Percentiles rank a stretch among this genome's conserved stretches.
These are phyloP conservation scores for Gnathonemus echidnorhynchus DNA, from an alignment of 2,113 vertebrate genomes.

Conservation along the genomic window DNA sequence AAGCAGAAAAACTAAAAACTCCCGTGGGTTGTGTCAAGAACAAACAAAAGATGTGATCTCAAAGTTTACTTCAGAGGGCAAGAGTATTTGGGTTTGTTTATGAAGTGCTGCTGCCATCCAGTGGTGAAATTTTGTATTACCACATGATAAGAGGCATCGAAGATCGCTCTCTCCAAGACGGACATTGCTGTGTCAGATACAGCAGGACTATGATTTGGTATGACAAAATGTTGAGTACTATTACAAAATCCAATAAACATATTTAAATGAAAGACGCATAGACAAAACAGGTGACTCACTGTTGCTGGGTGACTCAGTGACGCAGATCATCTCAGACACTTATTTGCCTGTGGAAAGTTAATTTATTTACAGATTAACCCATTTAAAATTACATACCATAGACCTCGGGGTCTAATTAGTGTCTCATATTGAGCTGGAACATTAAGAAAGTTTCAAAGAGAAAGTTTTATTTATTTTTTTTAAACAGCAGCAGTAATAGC, in stretches of 20 bases:
- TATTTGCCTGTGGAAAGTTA: not conserved
- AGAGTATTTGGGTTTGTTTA: not conserved
- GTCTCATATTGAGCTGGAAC: not conserved
- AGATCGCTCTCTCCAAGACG: not conserved
- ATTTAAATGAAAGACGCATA: not conserved
- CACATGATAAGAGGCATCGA: not conserved
- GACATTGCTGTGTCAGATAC: not conserved
- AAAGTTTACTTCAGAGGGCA: not conserved
- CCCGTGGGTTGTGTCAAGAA: not conserved
- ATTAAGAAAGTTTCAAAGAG: not conserved
- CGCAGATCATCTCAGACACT: not conserved
- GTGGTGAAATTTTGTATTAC: not conserved
- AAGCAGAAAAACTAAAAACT: not conserved
- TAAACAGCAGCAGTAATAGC: not conserved
- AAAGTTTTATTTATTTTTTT: not conserved
- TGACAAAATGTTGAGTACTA: not conserved
- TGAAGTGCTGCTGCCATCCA: slow-evolving; percentile 13
- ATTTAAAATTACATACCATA: not conserved
- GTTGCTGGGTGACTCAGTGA: slow-evolving; percentile 4
- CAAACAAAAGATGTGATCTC: not conserved
- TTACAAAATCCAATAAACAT: not conserved
- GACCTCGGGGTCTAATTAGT: not conserved
- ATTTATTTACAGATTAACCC: slow-evolving; percentile 2
- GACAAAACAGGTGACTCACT: not conserved
- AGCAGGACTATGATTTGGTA: slow-evolving; percentile 2